These are phyloP conservation scores for Heterotis niloticus DNA, from an alignment of 2,113 vertebrate species.

Conservation along the genomic window DNA sequence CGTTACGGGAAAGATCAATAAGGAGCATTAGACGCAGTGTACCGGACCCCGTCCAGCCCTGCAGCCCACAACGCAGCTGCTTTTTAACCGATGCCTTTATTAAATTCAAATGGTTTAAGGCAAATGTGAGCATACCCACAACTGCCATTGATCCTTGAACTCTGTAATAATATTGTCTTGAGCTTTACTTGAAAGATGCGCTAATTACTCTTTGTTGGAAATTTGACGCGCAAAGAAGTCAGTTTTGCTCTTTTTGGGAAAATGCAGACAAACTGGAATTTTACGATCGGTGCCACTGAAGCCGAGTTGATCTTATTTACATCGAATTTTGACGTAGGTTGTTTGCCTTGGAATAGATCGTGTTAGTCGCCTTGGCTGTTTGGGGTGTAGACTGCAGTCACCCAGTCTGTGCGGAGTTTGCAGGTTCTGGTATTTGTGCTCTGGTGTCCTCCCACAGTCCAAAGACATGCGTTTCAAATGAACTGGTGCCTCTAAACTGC, in stretches of 20 bases:
- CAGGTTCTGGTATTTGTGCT: too few relatives aligned
- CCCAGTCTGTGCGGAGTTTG: too few relatives aligned
- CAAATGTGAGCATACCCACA: constrained; percentile 31
- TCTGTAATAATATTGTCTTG: constrained; percentile 35
- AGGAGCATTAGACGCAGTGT: constrained; percentile 85
- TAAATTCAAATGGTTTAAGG: constrained; percentile 56
- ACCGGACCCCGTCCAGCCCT: constrained; percentile 84
- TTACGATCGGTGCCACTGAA: too few relatives aligned
- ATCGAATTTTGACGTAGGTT: too few relatives aligned
- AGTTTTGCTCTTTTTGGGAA: not conserved
- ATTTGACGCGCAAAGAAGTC: not conserved
- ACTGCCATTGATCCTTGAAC: constrained; percentile 38
- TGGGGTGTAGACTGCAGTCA: too few relatives aligned
- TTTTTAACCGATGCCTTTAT: constrained; percentile 55
- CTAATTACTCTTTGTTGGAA: not conserved
- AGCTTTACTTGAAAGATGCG: not conserved
- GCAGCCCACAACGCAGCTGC: constrained; percentile 63
- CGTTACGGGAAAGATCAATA: constrained; percentile 99
- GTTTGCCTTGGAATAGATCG: too few relatives aligned
- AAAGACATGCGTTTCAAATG: too few relatives aligned
- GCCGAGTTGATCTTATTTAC: too few relatives aligned
- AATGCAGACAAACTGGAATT: not conserved
- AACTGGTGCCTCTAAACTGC: too few relatives aligned
- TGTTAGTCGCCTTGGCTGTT: too few relatives aligned
- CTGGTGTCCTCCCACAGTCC: too few relatives aligned